Evolutionary conservation across 2,797 vertebrate species (phyloP), one percentile per base, ranked within the genome.

Genomic region (Gephyroberyx darwinii): DNA sequence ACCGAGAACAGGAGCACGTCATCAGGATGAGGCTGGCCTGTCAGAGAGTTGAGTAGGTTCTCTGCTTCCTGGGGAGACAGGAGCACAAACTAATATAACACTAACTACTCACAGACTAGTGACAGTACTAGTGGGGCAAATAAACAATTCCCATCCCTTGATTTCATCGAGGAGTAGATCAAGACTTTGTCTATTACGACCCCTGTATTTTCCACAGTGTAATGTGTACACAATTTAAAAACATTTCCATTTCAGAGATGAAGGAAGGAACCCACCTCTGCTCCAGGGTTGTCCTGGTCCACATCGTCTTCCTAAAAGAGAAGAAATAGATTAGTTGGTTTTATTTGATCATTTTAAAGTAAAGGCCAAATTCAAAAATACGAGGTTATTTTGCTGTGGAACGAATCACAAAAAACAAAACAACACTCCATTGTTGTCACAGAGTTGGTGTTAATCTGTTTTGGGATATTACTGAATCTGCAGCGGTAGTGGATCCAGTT

Each of bases 1-100:
- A 99, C 94, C 0, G 97, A 94, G 0, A 99, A 99, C 77, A 99
- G 64, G 54, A 99, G 91, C 22, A 97, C 52, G 17, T 99, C 98
- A 65, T 99, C 97, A 0, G 86, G 62, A 43, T 99, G 95, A 0
- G 98, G 98, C 81, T 96, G 96, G 0, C 96, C 98, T 0, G 95
- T 97, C 86, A 99, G 90, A 57, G 96, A 96, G 84, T 91, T 96
- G 74, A 99, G 93, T 73, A 99, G 81, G 3, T 88, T 94, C 85
- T 94, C 92, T 0, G 93, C 91, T 71, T 95, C 95, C 95, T 96
- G 80, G 30, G n/a, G 52, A 45, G 26, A 26, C 62, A 78, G 31
- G 20, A 60, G 9, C 14, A 20, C 22, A 35, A 54, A 53, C 16
- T n/a, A 12, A 59, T 16, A 33, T 50, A 37, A 26, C 26, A 26